These are phyloP conservation scores for Grapholita molesta DNA, from an alignment of 1,140 invertebrate species.

Conservation along the genomic window DNA sequence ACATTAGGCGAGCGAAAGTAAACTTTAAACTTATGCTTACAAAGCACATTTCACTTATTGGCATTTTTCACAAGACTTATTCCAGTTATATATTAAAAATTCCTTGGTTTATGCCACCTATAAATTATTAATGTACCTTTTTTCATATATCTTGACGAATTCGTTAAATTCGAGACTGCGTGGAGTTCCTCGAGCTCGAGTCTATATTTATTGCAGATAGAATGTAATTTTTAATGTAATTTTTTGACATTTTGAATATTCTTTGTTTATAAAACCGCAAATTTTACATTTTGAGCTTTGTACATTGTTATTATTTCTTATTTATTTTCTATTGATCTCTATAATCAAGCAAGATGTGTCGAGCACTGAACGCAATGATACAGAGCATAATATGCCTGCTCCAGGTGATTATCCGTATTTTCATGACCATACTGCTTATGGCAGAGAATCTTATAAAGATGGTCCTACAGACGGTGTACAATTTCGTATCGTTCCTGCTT, in stretches of 20 bases:
- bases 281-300: not conserved
- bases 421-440: conserved; percentile 65
- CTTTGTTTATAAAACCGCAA: not conserved
- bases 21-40: too few species aligned
- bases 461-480: conserved; percentile 61
- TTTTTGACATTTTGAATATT: not conserved
- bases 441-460: conserved; percentile 61
- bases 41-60: too few species aligned
- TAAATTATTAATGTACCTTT: too few species aligned
- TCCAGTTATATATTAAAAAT: too few species aligned
- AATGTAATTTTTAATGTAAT: too few species aligned
- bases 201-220: too few species aligned
- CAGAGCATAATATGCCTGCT: conserved; percentile 54
- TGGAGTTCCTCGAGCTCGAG: too few species aligned
- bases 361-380: conserved; percentile 48
- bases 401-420: conserved; percentile 60
- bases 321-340: not conserved
- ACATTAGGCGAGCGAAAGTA: too few species aligned
- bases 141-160: too few species aligned
- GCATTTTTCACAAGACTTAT: too few species aligned
- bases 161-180: too few species aligned
- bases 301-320: not conserved
- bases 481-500: conserved; percentile 61
- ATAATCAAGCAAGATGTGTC: conserved; percentile 55
- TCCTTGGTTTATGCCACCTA: too few species aligned